Conservation (phyloP, 2,797 vertebrate species). For the Syngnathus acus region DNA sequence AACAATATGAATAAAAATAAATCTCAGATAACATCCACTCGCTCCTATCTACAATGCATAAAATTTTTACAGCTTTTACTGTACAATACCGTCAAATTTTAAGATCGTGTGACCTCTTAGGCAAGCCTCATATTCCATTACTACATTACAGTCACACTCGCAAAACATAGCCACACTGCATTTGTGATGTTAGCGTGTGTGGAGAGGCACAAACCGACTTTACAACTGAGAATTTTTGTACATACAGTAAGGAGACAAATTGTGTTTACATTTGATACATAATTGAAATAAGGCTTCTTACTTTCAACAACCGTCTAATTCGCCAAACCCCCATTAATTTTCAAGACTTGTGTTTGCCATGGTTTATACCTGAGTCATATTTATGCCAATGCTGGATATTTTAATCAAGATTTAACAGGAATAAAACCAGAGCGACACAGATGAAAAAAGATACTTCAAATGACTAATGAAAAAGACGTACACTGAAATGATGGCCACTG, state of each 20-base stretch:
- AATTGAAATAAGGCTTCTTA: constrained; percentile 54
- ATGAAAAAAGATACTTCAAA: not conserved
- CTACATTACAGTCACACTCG: not conserved
- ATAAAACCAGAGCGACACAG: not conserved
- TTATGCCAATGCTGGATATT: not conserved
- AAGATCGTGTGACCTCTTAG: constrained; percentile 34
- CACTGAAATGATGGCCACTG: not conserved
- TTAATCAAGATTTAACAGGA: not conserved
- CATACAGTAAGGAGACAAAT: constrained; percentile 15
- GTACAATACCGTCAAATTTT: constrained; percentile 48
- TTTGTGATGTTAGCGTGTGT: constrained; percentile 3
- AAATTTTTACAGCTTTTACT: constrained; percentile 50
- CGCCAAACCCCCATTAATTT: not conserved
- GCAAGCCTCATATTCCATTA: constrained; percentile 7
- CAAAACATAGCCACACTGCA: not conserved
- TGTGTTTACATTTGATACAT: constrained; percentile 20
- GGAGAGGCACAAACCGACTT: constrained; percentile 31
- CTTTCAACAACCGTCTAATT: not conserved
- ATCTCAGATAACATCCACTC: constrained; percentile 22
- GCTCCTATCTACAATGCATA: constrained; percentile 58
- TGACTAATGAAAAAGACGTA: not conserved
- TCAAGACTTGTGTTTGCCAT: not conserved
- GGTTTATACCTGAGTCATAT: constrained; percentile 2
- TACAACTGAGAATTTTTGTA: constrained; percentile 50
- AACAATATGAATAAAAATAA: constrained; percentile 14